Evolutionary conservation across 2,113 vertebrate species (phyloP), one percentile per base, ranked within the genome.

Genomic region (Cromileptes altivelis): DNA sequence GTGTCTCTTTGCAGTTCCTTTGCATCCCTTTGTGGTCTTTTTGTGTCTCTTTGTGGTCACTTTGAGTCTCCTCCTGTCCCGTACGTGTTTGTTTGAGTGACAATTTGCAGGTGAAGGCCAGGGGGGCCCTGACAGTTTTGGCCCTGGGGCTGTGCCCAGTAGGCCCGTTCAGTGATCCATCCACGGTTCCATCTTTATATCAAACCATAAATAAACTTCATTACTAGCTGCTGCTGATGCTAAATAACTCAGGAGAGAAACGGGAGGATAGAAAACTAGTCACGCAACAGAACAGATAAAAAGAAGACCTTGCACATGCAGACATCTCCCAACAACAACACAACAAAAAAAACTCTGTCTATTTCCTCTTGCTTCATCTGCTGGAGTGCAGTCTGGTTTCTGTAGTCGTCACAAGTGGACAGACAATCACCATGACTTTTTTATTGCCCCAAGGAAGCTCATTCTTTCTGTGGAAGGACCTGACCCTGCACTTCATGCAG

Each of bases 401-500:
- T 80, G 70, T 37, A 83, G 84, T 69, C 67, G 37, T 88, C 75
- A 76, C 60, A n/a, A 82, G 76, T 18, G 69, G 74, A 86, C 79
- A 75, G 89, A 89, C 83, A 75, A 91, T 85, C 85, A 74, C 84
- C 76, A 45, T 85, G 85, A 88, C 87, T 91, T 85, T 87, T 89
- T 92, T 89, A 90, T 70, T 78, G 85, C 88, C 88, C 75, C 14
- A 42, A 92, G 85, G 86, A 93, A 91, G 89, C 78, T 88, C 85
- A 81, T 85, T 79, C 77, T 87, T 82, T 90, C 85, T 80, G 82
- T 74, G 80, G 84, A 90, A 88, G 82, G 89, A 88, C 87, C 88
- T 93, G 93, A 93, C 91, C 93, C 88, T 89, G 91, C 91, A 92
- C 90, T 94, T 90, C 81, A 88, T 77, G 82, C 65, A 85, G 77